Percentiles rank a stretch among this genome's conserved stretches.
phyloP scores from a whole-genome alignment of 2,797 vertebrate species.

The Thaleichthys pacificus region DNA sequence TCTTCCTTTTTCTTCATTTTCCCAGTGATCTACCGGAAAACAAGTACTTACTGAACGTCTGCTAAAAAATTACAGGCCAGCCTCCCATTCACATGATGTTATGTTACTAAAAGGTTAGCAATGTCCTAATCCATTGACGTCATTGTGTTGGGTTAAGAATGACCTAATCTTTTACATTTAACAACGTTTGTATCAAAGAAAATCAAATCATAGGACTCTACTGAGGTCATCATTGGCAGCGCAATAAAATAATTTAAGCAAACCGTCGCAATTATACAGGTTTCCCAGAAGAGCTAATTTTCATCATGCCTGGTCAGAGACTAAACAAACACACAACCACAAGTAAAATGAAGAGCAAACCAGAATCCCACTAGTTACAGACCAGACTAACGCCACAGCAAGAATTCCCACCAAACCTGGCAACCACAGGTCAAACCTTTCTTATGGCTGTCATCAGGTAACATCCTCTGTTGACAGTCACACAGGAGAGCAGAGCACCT shows the following conservation, averaged over 20 bases:
- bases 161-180: neutral
- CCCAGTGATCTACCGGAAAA: constrained; percentile 21
- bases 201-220: neutral
- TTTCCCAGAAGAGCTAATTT: constrained; percentile 24
- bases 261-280: constrained; percentile 33
- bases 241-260: constrained; percentile 14
- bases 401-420: constrained; percentile 39
- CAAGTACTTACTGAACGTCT: constrained; percentile 27
- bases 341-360: constrained; percentile 33
- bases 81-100: neutral
- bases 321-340: constrained; percentile 35
- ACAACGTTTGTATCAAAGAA: neutral
- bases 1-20: constrained; percentile 20
- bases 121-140: constrained; percentile 4
- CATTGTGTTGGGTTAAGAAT: neutral
- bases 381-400: constrained; percentile 38
- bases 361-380: constrained; percentile 41
- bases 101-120: constrained; percentile 16
- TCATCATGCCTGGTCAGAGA: constrained; percentile 16
- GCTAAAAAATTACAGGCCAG: constrained; percentile 5
- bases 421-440: constrained; percentile 30
- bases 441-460: constrained; percentile 13
- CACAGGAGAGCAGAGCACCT: neutral
- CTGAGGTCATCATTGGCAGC: neutral
- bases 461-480: neutral